Conservation (phyloP, 2,113 vertebrate genomes). For the Muscicapa adusta region DNA sequence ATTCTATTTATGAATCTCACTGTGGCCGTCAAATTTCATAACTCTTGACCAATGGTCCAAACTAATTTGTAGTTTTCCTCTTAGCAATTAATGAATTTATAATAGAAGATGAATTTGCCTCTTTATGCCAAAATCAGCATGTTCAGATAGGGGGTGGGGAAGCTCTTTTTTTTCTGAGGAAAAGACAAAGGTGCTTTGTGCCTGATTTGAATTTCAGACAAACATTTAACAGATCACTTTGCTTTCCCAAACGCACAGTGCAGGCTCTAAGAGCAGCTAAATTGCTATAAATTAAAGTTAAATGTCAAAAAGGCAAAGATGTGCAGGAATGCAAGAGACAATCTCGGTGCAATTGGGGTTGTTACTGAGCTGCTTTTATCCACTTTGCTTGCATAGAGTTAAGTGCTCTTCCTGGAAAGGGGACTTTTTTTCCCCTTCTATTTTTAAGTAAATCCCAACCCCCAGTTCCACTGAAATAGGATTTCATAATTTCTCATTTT, state of each 20-base stretch:
- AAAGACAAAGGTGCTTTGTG: conserved; percentile 18
- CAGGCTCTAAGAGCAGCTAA: conserved; percentile 54
- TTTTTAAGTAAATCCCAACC: conserved; percentile 19
- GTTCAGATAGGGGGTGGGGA: background rate
- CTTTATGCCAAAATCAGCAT: background rate
- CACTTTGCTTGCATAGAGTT: conserved; percentile 51
- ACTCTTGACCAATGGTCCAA: background rate
- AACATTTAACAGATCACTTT: conserved; percentile 52
- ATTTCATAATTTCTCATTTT: conserved; percentile 14
- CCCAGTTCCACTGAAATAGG: background rate
- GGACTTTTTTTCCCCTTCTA: background rate
- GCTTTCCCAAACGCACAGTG: conserved; percentile 4
- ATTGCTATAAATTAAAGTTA: conserved; percentile 71
- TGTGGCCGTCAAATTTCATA: background rate
- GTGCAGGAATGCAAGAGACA: conserved; percentile 54
- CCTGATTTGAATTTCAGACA: conserved; percentile 55
- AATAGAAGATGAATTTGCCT: background rate
- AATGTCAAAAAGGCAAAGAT: conserved; percentile 69
- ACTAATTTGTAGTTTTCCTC: background rate
- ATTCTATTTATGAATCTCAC: background rate
- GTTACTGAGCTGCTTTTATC: conserved; percentile 58
- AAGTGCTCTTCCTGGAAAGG: conserved; percentile 63
- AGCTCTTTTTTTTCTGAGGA: background rate
- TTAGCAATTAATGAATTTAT: background rate
- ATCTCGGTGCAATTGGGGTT: conserved; percentile 34